A percentile compares a stretch with the other conserved stretches of the same genome.
phyloP scores from a whole-genome alignment of 2,888 invertebrate genomes.

The Drosophila siamana region DNA sequence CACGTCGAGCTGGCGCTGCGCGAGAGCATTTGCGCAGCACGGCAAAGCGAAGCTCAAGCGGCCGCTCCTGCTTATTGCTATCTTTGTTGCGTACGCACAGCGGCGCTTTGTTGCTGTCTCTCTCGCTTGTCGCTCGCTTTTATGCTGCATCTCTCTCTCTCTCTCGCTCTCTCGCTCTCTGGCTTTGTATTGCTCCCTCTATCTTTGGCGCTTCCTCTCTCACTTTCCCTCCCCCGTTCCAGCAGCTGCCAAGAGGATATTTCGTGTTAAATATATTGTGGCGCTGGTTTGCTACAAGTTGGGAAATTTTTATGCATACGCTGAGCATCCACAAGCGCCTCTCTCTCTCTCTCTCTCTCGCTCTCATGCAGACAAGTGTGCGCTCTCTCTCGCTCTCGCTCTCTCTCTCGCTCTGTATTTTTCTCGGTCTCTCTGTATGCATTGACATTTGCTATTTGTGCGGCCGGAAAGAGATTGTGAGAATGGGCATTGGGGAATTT shows the following conservation, averaged over 20 bases:
- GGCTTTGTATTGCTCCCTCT: background rate
- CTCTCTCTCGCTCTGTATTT: background rate
- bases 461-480: constrained; percentile 14
- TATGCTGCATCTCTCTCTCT: background rate
- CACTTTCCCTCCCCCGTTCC: too few species aligned
- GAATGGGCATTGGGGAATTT: constrained; percentile 36
- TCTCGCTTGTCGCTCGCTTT: too few species aligned
- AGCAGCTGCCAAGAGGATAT: constrained; percentile 14
- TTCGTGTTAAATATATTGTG: too few species aligned
- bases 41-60: constrained; percentile 7
- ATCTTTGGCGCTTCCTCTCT: too few species aligned
- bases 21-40: constrained; percentile 52
- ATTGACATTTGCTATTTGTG: constrained; percentile 60
- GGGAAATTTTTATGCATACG: constrained; percentile 50
- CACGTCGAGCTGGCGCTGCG: constrained; percentile 1
- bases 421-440: constrained; percentile 19
- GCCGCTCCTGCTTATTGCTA: constrained; percentile 19
- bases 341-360: constrained; percentile 1
- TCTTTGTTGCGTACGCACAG: background rate
- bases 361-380: too few species aligned
- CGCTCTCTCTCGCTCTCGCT: background rate
- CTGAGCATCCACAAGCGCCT: constrained; percentile 12
- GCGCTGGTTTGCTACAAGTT: constrained; percentile 44
- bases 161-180: background rate
- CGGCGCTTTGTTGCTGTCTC: background rate